These are phyloP conservation scores for Elachura formosa DNA, from an alignment of 2,113 vertebrate genomes.

Conservation along the genomic window DNA sequence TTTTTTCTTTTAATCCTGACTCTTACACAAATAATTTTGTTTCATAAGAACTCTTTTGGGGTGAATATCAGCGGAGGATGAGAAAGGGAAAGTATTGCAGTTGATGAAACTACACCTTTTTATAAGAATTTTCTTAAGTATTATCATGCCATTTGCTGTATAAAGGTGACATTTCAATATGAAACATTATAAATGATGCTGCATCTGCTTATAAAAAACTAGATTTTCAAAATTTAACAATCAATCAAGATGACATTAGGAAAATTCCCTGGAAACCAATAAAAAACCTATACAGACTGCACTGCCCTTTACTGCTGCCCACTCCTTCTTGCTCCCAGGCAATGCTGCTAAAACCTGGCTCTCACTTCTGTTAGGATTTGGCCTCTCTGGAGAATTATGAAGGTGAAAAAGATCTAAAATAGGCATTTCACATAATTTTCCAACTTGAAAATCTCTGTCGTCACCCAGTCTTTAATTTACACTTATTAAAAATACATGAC, in stretches of 20 bases:
- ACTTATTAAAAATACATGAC: neutral
- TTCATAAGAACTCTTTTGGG: neutral
- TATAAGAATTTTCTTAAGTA: neutral
- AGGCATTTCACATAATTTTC: neutral
- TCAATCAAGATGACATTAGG: neutral
- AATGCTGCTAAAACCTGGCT: neutral
- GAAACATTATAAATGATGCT: neutral
- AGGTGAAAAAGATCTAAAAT: neutral
- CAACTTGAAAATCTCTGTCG: neutral
- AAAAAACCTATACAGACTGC: neutral
- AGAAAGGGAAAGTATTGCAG: neutral
- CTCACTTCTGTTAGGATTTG: neutral
- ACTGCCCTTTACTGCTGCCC: neutral
- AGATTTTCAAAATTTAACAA: neutral
- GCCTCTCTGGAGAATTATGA: neutral
- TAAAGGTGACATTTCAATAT: neutral
- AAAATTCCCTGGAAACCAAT: neutral
- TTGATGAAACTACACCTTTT: neutral
- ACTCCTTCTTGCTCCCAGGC: neutral
- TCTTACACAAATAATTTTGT: neutral
- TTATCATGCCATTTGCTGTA: neutral
- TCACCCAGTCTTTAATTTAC: neutral
- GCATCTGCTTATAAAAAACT: neutral
- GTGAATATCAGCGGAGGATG: neutral
- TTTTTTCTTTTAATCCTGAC: neutral